Conservation (phyloP, 2,797 vertebrate species). For the Triplophysa bombifrons region DNA sequence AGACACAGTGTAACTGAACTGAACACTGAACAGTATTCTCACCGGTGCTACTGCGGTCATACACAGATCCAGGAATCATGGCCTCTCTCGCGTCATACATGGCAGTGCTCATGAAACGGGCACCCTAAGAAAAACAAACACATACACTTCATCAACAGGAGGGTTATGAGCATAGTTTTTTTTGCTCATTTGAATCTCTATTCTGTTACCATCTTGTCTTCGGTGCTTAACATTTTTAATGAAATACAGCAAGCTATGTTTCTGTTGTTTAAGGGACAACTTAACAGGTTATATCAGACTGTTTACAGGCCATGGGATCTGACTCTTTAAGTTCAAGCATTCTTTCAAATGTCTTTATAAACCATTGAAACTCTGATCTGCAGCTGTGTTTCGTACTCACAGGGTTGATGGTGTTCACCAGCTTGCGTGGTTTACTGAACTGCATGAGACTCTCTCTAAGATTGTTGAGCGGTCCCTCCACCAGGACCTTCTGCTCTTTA, state of each 20-base stretch:
- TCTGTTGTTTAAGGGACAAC: too few species aligned
- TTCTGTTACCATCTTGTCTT: too few species aligned
- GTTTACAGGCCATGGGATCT: too few species aligned
- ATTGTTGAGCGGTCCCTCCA: conserved; percentile 97
- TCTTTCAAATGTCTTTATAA: not conserved
- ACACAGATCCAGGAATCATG: conserved; percentile 96
- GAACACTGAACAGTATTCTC: conserved; percentile 39
- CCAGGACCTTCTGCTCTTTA: conserved; percentile 98
- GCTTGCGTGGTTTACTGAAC: conserved; percentile 98
- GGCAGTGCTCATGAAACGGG: conserved; percentile 97
- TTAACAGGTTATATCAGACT: not conserved
- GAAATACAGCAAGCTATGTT: too few species aligned
- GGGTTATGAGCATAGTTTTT: not conserved
- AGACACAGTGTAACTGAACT: too few species aligned
- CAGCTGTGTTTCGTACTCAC: conserved; percentile 73
- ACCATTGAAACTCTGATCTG: not conserved
- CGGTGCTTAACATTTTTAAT: too few species aligned
- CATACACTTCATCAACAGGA: not conserved
- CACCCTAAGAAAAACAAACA: conserved; percentile 80
- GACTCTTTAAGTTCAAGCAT: not conserved
- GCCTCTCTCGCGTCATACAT: conserved; percentile 99
- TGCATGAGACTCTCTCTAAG: conserved; percentile 98
- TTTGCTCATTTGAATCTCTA: too few species aligned
- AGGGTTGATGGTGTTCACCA: conserved; percentile 98
- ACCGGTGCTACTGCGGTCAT: conserved; percentile 94